Percentiles rank a stretch among this genome's conserved stretches.
Conservation (phyloP, 1,140 invertebrate genomes). For the Paraescarpia echinospica region DNA sequence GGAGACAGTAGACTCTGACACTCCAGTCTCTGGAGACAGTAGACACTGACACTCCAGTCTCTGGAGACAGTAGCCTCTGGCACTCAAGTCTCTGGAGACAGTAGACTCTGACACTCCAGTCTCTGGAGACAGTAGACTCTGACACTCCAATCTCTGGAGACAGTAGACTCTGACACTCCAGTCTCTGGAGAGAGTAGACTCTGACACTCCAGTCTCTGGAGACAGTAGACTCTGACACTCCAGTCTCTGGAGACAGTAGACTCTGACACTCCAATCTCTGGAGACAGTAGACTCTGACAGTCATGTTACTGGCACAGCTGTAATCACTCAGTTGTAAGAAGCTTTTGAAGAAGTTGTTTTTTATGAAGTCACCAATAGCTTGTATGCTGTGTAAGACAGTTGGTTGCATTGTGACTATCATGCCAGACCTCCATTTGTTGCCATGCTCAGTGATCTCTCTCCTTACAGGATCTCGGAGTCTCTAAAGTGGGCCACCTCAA, state of each 20-base stretch:
- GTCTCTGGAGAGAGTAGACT: too few species aligned
- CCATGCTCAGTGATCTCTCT: background rate
- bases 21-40: background rate
- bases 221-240: background rate
- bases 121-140: too few species aligned
- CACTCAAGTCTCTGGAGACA: background rate
- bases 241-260: too few species aligned
- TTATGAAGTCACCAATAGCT: background rate
- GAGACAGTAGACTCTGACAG: background rate
- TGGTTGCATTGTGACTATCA: too few species aligned
- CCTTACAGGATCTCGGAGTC: conserved; percentile 78
- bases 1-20: too few species aligned
- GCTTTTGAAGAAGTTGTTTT: background rate
- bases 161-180: background rate
- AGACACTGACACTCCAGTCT: too few species aligned
- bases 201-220: background rate
- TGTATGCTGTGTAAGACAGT: too few species aligned
- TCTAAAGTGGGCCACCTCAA: conserved; percentile 93
- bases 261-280: background rate
- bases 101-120: background rate
- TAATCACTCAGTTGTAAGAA: background rate
- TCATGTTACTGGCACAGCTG: background rate
- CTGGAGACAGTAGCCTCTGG: too few species aligned
- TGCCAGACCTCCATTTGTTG: too few species aligned
- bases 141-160: background rate